Conservation (phyloP, 2,797 vertebrate species). For the Hemibagrus guttatus region DNA sequence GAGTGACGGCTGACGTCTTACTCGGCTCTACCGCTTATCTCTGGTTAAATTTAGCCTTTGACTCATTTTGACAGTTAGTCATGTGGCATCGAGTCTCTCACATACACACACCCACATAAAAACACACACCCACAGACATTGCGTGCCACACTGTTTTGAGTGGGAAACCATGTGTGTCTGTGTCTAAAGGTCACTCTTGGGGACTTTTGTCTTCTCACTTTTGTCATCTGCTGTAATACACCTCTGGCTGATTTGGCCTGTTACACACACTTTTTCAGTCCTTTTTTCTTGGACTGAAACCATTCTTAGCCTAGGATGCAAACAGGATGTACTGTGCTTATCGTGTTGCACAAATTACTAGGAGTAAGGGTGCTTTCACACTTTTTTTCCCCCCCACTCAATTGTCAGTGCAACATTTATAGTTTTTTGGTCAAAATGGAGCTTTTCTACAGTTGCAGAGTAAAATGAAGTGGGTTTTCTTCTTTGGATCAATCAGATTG, state of each 20-base stretch:
- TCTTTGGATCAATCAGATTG: neutral
- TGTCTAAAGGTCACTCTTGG: slow-evolving; percentile 25
- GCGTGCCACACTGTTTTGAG: slow-evolving; percentile 32
- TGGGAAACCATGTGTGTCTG: neutral
- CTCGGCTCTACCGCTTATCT: slow-evolving; percentile 64
- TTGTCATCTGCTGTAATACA: neutral
- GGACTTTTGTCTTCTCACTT: neutral
- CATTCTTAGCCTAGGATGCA: neutral
- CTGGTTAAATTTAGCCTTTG: slow-evolving; percentile 70
- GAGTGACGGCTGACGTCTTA: slow-evolving; percentile 73
- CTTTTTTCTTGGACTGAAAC: neutral
- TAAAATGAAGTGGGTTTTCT: too few relatives aligned
- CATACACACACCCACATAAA: neutral
- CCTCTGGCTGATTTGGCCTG: neutral
- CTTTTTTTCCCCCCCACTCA: neutral
- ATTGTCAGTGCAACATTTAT: neutral
- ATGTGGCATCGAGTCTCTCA: slow-evolving; percentile 26
- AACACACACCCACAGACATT: slow-evolving; percentile 19
- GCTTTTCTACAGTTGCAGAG: neutral
- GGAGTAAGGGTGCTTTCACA: neutral
- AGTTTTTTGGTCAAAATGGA: neutral
- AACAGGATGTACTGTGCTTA: neutral
- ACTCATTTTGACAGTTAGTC: slow-evolving; percentile 67
- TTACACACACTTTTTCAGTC: neutral
- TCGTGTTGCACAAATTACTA: neutral